phyloP scores from a whole-genome alignment of 2,888 invertebrate genomes.

The Agrotis puta region DNA sequence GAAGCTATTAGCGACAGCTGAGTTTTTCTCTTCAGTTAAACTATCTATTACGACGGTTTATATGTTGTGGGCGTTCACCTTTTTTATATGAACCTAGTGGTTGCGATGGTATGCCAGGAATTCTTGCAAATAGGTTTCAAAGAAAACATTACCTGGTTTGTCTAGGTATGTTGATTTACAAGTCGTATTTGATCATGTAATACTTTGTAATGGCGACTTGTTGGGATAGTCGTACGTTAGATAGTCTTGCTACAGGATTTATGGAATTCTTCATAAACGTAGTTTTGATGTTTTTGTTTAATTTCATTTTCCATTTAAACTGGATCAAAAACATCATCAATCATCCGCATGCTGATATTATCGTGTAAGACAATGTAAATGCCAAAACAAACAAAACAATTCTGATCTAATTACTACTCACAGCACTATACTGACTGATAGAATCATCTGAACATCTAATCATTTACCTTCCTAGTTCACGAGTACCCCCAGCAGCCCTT shows the following conservation, averaged over 20 bases:
- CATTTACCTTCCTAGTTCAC: slow-evolving; percentile 56
- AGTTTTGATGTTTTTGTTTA: not conserved
- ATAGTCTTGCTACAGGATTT: not conserved
- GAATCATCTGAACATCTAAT: slow-evolving; percentile 61
- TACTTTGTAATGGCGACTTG: slow-evolving; percentile 50
- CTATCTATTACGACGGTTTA: slow-evolving; percentile 74
- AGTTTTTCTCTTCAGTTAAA: slow-evolving; percentile 71
- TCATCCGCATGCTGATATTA: not conserved
- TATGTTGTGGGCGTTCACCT: slow-evolving; percentile 72
- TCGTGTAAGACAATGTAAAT: slow-evolving; percentile 4
- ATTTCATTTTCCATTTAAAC: not conserved
- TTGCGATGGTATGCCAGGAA: slow-evolving; percentile 75
- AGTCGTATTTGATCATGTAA: slow-evolving; percentile 55
- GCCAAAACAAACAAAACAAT: slow-evolving; percentile 16
- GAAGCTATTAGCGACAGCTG: slow-evolving; percentile 73
- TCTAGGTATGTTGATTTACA: slow-evolving; percentile 60
- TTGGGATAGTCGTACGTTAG: slow-evolving; percentile 22
- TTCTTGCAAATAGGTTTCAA: slow-evolving; percentile 73
- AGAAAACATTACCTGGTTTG: slow-evolving; percentile 62
- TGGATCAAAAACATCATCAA: not conserved
- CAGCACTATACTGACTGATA: slow-evolving; percentile 53
- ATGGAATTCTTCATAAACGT: not conserved
- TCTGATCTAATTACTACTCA: slow-evolving; percentile 52
- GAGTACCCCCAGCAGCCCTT: slow-evolving; percentile 62
- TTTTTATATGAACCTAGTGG: slow-evolving; percentile 75